Evolutionary conservation across 2,888 invertebrate species (phyloP), one percentile per base, ranked within the genome.

Genomic region (Lysandra bellargus): DNA sequence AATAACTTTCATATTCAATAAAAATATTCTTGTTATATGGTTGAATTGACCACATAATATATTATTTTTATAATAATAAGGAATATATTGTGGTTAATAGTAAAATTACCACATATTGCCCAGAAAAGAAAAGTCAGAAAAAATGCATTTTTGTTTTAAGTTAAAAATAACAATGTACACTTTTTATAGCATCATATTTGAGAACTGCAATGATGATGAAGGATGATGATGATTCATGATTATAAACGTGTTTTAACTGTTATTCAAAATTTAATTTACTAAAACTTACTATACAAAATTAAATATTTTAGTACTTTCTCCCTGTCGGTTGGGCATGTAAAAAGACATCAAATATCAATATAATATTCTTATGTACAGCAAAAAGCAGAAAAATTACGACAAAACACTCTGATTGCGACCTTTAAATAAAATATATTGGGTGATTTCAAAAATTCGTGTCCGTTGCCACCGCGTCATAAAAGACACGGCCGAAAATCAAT

Each of bases 1-100:
- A 74, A 74, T 74, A 74, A 44, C 74, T 74, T 64, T 64, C 61
- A 40, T 78, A 61, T 40, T 30, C 23, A 64, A 37, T 40, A 61
- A 69, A 69, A 69, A 33, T 69, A 37, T 37, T 12, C 14, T 12
- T 33, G 1, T 57, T 14, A 57, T 17, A 57, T 17, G 4, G 57
- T 17, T 57, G 17, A 57, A 14, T 57, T 57, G 2, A 57, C 1
- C 57, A 57, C 57, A 57, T 17, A 57, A 4, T 57, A 53, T 12
- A 53, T 1, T 57, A 57, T 57, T 53, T 44, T 9, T 6, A 44
- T 44, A 44, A 44, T 44, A 7, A 5, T 5, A 37, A 37, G 37
- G 3, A 37, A 37, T 37, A 37, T 37, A 37, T 37, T 37, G 37
- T 3, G 37, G 37, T 37, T 37, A 37, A 37, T 37, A 37, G 37